Conservation (phyloP, 2,113 vertebrate species). For the Callionymus lyra region DNA sequence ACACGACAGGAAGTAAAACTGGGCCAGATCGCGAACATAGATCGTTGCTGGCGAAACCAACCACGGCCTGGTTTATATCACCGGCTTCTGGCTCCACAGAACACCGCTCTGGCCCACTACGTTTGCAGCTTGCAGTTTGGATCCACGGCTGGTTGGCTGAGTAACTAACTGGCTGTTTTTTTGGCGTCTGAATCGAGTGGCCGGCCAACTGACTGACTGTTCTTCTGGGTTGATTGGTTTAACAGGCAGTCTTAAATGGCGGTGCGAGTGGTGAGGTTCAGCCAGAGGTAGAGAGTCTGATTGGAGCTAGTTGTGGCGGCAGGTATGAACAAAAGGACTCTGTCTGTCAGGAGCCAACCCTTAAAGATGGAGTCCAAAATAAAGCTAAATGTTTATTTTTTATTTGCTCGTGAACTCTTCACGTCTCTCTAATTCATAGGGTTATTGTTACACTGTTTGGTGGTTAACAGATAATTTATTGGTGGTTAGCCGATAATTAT, state of each 20-base stretch:
- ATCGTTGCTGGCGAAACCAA: conserved; percentile 36
- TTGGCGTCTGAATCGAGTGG: conserved; percentile 21
- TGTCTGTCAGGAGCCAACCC: too few relatives aligned
- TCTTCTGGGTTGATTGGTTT: conserved; percentile 20
- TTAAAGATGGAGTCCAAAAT: too few relatives aligned
- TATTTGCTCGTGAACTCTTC: too few relatives aligned
- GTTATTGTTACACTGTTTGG: too few relatives aligned
- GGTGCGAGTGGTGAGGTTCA: conserved; percentile 36
- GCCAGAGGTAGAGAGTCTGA: conserved; percentile 36
- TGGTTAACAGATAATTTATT: too few relatives aligned
- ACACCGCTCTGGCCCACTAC: conserved; percentile 22
- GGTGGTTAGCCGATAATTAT: too few relatives aligned
- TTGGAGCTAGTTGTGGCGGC: neutral
- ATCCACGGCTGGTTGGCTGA: conserved; percentile 7
- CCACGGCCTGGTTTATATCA: conserved; percentile 44
- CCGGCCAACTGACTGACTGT: conserved; percentile 6
- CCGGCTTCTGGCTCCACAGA: conserved; percentile 9
- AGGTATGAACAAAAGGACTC: too few relatives aligned
- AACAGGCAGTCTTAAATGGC: conserved; percentile 28
- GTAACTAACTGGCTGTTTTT: conserved; percentile 21
- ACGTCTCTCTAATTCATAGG: too few relatives aligned
- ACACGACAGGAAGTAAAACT: conserved; percentile 31
- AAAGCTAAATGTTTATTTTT: too few relatives aligned
- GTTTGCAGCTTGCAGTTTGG: conserved; percentile 22
- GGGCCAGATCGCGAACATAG: conserved; percentile 41